phyloP scores from a whole-genome alignment of 1,140 invertebrate species.

The Apolygus lucorum region DNA sequence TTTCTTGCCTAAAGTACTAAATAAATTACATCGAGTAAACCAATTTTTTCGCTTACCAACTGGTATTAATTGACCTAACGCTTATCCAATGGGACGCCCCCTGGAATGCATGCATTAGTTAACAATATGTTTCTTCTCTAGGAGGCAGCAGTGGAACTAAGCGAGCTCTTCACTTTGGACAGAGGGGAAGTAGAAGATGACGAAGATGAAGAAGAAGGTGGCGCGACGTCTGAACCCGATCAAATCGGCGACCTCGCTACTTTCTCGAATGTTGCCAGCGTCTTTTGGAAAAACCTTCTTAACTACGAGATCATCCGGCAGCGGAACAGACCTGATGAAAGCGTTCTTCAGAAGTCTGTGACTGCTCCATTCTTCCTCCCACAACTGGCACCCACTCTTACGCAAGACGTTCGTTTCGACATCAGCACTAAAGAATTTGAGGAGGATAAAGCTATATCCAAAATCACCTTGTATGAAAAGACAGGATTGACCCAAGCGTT shows the following conservation, averaged over 20 bases:
- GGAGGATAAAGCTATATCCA: conserved; percentile 39
- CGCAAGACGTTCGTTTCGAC: conserved; percentile 56
- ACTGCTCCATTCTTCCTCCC: conserved; percentile 92
- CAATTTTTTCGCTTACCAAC: no score
- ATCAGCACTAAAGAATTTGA: conserved; percentile 36
- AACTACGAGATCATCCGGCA: conserved; percentile 83
- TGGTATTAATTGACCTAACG: no score
- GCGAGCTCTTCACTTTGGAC: conserved; percentile 31
- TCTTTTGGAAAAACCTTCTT: conserved; percentile 88
- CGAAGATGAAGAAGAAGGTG: conserved; percentile 44
- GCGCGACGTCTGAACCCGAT: conserved; percentile 42
- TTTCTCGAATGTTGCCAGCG: conserved; percentile 71
- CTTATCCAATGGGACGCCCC: no score
- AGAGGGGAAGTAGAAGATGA: conserved; percentile 43
- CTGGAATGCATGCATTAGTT: no score
- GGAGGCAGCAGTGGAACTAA: conserved; percentile 26
- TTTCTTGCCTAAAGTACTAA: no score
- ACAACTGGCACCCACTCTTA: conserved; percentile 64
- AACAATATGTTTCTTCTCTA: no score
- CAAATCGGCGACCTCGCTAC: conserved; percentile 78
- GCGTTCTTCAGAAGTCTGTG: conserved; percentile 65
- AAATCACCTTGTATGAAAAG: conserved; percentile 47
- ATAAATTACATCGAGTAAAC: no score
- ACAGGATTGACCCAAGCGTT: conserved; percentile 54
- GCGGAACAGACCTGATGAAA: conserved; percentile 83